phyloP scores from a whole-genome alignment of 2,797 vertebrate genomes.

The Chromobotia macracanthus region DNA sequence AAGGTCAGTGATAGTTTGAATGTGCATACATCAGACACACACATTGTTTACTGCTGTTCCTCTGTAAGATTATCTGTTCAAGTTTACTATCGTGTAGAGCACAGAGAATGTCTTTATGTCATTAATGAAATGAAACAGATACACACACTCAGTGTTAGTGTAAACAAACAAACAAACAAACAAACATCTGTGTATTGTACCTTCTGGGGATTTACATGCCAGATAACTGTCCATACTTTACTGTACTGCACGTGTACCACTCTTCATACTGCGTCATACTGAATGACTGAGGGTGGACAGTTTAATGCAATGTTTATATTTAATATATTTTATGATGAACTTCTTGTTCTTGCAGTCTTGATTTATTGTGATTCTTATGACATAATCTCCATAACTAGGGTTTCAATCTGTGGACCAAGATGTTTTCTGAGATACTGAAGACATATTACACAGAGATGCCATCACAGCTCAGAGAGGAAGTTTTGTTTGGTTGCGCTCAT shows the following conservation, averaged over 20 bases:
- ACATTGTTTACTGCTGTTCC: too few relatives aligned
- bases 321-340: background rate
- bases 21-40: too few relatives aligned
- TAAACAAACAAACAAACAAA: too few relatives aligned
- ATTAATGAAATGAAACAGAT: too few relatives aligned
- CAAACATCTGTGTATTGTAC: background rate
- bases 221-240: background rate
- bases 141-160: background rate
- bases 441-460: constrained; percentile 38
- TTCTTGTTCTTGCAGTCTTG: background rate
- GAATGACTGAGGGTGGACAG: background rate
- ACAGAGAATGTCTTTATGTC: too few relatives aligned
- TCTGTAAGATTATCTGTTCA: too few relatives aligned
- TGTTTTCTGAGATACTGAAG: constrained; percentile 16
- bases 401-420: constrained; percentile 46
- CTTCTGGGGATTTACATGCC: background rate
- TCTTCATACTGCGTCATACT: background rate
- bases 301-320: background rate
- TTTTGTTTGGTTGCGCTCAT: constrained; percentile 31
- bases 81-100: too few relatives aligned
- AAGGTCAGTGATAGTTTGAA: too few relatives aligned
- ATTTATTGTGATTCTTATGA: constrained; percentile 1
- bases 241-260: background rate
- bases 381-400: constrained; percentile 11
- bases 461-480: constrained; percentile 24